These are phyloP conservation scores for Prosapia bicincta DNA, from an alignment of 2,888 invertebrate species.

Conservation along the genomic window DNA sequence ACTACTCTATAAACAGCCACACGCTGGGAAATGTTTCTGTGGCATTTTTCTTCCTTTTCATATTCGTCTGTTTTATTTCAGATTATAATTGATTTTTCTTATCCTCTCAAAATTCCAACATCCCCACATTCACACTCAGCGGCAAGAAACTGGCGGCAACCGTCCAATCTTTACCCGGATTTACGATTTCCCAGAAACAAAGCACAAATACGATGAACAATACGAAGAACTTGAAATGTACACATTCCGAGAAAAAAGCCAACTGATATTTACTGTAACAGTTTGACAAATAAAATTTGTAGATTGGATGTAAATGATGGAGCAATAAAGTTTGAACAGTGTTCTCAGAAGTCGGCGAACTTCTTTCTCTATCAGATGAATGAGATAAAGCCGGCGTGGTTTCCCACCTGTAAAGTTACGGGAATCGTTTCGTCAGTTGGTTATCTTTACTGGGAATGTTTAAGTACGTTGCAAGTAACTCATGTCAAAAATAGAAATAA, in stretches of 20 bases:
- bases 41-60: too few species aligned
- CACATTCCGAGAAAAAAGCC: neutral
- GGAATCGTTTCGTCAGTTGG: neutral
- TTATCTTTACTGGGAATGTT: neutral
- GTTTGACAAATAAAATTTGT: conserved; percentile 2
- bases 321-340: neutral
- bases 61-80: too few species aligned
- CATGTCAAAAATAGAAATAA: too few species aligned
- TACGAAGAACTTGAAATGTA: neutral
- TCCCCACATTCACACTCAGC: too few species aligned
- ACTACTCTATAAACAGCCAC: too few species aligned
- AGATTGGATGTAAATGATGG: neutral
- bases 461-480: too few species aligned
- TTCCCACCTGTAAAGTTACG: neutral
- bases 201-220: neutral
- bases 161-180: neutral
- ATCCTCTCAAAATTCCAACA: too few species aligned
- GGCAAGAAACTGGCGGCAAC: too few species aligned
- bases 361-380: neutral
- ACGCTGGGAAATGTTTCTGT: too few species aligned
- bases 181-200: neutral
- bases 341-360: neutral
- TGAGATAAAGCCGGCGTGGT: neutral
- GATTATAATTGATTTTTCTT: too few species aligned
- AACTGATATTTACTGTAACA: neutral